phyloP scores from a whole-genome alignment of 2,888 invertebrate genomes.

The Troides aeacus region DNA sequence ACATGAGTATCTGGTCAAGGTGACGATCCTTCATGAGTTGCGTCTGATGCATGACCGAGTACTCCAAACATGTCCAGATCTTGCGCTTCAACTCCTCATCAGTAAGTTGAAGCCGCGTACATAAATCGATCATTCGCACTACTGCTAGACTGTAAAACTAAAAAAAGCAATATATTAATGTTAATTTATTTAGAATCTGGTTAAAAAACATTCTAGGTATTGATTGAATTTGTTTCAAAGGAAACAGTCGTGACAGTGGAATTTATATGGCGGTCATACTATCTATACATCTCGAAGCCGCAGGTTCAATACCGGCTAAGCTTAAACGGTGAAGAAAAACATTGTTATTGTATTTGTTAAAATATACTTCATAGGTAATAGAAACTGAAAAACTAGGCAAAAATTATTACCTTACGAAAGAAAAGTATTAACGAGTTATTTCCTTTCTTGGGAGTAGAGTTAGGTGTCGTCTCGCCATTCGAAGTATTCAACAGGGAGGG shows the following conservation, averaged over 20 bases:
- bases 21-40: slow-evolving; percentile 95
- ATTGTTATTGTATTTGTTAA: too few species aligned
- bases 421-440: slow-evolving; percentile 83
- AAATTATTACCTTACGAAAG: slow-evolving; percentile 86
- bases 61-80: slow-evolving; percentile 98
- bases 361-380: too few species aligned
- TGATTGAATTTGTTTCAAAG: too few species aligned
- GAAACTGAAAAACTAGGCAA: background rate
- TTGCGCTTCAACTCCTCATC: slow-evolving; percentile 86
- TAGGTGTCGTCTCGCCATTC: slow-evolving; percentile 47
- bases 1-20: slow-evolving; percentile 98
- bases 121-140: slow-evolving; percentile 94
- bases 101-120: slow-evolving; percentile 87
- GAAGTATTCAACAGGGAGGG: slow-evolving; percentile 42
- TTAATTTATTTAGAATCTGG: too few species aligned
- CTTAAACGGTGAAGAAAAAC: too few species aligned
- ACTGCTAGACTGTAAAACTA: slow-evolving; percentile 96
- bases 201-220: too few species aligned
- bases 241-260: too few species aligned
- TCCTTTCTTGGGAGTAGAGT: slow-evolving; percentile 62
- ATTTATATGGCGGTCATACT: too few species aligned
- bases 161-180: background rate
- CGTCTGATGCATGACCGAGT: slow-evolving; percentile 90
- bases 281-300: too few species aligned
- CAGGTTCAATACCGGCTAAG: too few species aligned